Evolutionary conservation across 2,888 invertebrate genomes (phyloP).

Genomic region (Euspilapteryx auroguttella): DNA sequence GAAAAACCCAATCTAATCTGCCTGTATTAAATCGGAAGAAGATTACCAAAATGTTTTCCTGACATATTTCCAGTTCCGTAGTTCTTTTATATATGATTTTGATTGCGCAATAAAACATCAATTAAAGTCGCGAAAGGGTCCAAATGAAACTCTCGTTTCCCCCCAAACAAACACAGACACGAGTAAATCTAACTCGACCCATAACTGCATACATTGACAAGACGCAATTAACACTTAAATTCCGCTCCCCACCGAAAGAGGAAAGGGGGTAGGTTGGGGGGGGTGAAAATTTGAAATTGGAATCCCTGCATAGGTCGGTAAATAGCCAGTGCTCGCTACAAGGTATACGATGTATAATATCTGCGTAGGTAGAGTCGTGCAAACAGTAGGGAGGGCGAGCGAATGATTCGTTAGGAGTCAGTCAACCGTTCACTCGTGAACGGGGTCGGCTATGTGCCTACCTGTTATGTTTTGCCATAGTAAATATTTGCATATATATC

Average conservation of each 20-base stretch:
- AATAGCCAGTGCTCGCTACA: constrained; percentile 16
- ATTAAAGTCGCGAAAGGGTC: constrained; percentile 1
- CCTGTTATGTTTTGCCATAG: constrained; percentile 38
- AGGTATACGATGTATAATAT: constrained; percentile 11
- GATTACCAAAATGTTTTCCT: no score
- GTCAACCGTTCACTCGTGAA: constrained; percentile 47
- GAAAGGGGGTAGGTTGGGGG: constrained; percentile 7
- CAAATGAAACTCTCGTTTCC: constrained; percentile 2
- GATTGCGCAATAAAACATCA: not conserved
- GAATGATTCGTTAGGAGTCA: constrained; percentile 46
- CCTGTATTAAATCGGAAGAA: no score
- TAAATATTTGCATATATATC: constrained; percentile 57
- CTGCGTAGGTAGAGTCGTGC: constrained; percentile 14
- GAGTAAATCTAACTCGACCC: constrained; percentile 5
- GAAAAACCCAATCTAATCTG: no score
- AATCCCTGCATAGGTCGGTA: constrained; percentile 28
- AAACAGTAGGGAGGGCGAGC: constrained; percentile 17
- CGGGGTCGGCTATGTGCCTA: constrained; percentile 33
- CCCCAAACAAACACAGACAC: constrained; percentile 4
- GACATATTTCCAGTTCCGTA: no score
- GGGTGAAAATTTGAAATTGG: constrained; percentile 40
- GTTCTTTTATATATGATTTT: no score
- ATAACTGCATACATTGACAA: constrained; percentile 19
- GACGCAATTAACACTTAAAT: constrained; percentile 44
- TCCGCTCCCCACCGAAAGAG: constrained; percentile 7